A percentile compares a stretch with the other conserved stretches of the same genome.
Conservation (phyloP, 2,113 vertebrate species). For the Porphyrio hochstetteri region DNA sequence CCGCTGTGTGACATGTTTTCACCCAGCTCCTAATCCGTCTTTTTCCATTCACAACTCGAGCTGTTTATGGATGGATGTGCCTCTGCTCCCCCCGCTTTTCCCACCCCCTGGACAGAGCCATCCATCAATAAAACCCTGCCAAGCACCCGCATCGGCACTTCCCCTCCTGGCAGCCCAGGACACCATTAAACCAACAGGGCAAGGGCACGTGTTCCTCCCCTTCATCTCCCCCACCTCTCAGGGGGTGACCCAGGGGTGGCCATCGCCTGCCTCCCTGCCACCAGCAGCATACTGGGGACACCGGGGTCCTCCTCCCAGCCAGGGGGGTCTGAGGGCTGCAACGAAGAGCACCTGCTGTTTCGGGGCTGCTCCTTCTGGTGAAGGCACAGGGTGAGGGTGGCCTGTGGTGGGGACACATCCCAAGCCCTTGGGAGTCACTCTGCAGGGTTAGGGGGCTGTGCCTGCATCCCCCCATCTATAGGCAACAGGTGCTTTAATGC, state of each 20-base stretch:
- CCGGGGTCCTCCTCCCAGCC: background rate
- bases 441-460: background rate
- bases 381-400: rapidly evolving
- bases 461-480: background rate
- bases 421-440: background rate
- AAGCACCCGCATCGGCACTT: background rate
- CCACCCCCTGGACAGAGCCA: background rate
- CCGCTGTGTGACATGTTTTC: slow-evolving; percentile 65
- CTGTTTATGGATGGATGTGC: slow-evolving; percentile 71
- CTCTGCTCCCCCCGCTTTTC: slow-evolving; percentile 1
- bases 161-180: background rate
- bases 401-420: rapidly evolving
- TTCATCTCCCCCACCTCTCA: no score
- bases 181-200: background rate
- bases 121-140: slow-evolving; percentile 57
- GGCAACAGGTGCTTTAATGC: background rate
- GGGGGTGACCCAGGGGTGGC: background rate
- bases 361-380: rapidly evolving
- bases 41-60: slow-evolving; percentile 64
- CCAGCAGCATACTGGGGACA: background rate
- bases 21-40: slow-evolving; percentile 74
- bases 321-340: rapidly evolving
- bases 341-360: background rate
- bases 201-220: background rate
- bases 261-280: background rate